Evolutionary conservation across 2,797 vertebrate species (phyloP).

Genomic region (Pogonophryne albipinna): DNA sequence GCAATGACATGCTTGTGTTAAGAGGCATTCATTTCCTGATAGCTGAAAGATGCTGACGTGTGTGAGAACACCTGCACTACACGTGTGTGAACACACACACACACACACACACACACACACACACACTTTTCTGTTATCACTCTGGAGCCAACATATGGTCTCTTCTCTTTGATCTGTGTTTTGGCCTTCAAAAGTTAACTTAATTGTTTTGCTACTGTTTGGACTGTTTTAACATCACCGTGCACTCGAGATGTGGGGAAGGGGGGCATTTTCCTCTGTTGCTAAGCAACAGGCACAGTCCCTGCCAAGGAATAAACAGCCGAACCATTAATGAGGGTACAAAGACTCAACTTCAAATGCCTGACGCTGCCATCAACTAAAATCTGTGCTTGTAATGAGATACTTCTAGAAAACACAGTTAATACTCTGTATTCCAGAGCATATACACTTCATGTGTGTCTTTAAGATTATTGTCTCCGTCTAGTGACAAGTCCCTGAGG

Average conservation of each 20-base stretch:
- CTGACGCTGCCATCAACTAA: slow-evolving; percentile 48
- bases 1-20: slow-evolving; percentile 21
- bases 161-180: slow-evolving; percentile 46
- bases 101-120: not conserved
- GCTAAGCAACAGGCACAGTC: slow-evolving; percentile 82
- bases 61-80: not conserved
- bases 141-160: not conserved
- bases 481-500: slow-evolving; percentile 77
- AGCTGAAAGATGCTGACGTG: not conserved
- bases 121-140: slow-evolving; percentile 3
- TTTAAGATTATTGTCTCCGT: slow-evolving; percentile 78
- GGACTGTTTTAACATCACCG: slow-evolving; percentile 56
- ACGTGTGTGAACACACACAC: not conserved
- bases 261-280: slow-evolving; percentile 75
- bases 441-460: slow-evolving; percentile 36
- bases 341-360: slow-evolving; percentile 72
- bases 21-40: not conserved
- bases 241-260: slow-evolving; percentile 34
- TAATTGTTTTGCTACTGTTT: slow-evolving; percentile 65
- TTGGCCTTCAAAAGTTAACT: slow-evolving; percentile 61
- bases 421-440: slow-evolving; percentile 7
- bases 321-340: slow-evolving; percentile 80
- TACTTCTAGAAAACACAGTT: slow-evolving; percentile 21
- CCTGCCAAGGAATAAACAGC: slow-evolving; percentile 75
- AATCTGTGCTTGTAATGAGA: slow-evolving; percentile 41